Percentiles rank a stretch among this genome's conserved stretches.
Conservation (phyloP, 2,113 vertebrate genomes). For the Epinephelus moara region DNA sequence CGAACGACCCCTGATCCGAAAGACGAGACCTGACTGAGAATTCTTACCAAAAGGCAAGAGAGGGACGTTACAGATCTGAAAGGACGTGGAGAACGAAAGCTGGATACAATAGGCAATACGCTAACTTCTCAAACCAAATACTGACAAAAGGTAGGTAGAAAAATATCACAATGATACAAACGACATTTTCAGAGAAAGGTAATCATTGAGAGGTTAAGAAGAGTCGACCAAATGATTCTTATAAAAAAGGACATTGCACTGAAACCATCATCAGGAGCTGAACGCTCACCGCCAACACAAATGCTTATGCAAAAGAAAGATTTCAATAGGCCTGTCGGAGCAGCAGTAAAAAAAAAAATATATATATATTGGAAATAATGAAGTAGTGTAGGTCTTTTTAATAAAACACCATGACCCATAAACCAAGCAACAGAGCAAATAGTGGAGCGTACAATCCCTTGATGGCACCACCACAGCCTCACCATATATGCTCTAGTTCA, state of each 20-base stretch:
- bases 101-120: slow-evolving; percentile 58
- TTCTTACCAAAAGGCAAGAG: slow-evolving; percentile 59
- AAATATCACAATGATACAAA: slow-evolving; percentile 80
- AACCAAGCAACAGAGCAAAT: slow-evolving; percentile 37
- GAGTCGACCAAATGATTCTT: slow-evolving; percentile 50
- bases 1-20: slow-evolving; percentile 32
- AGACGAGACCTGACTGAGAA: slow-evolving; percentile 61
- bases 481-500: slow-evolving; percentile 20
- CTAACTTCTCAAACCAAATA: slow-evolving; percentile 77
- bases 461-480: slow-evolving; percentile 18
- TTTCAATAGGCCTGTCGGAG: slow-evolving; percentile 46
- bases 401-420: slow-evolving; percentile 34
- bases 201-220: slow-evolving; percentile 63
- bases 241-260: slow-evolving; percentile 76
- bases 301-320: slow-evolving; percentile 30
- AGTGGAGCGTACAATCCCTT: neutral
- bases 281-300: slow-evolving; percentile 49
- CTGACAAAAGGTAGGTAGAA: slow-evolving; percentile 80
- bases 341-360: slow-evolving; percentile 19
- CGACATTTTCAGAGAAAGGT: slow-evolving; percentile 69
- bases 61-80: slow-evolving; percentile 47
- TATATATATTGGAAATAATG: slow-evolving; percentile 26
- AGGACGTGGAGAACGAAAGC: slow-evolving; percentile 22
- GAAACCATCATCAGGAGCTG: slow-evolving; percentile 53
- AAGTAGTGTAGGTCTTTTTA: slow-evolving; percentile 45